phyloP scores from a whole-genome alignment of 2,888 invertebrate genomes.

The Encarsia formosa region DNA sequence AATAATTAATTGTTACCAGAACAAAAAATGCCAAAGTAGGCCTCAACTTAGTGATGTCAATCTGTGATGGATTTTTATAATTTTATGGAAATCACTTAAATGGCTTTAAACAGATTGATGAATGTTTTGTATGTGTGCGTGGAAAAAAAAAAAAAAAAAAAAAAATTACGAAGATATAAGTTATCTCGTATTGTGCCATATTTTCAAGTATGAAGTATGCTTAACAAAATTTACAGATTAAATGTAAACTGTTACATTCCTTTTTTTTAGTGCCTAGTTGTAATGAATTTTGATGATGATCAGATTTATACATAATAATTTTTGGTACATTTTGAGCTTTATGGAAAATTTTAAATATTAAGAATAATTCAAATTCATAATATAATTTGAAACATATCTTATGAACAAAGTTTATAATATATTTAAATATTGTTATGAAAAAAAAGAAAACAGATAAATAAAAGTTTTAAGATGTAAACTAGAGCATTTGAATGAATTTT shows the following conservation, averaged over 20 bases:
- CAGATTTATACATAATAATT: not conserved
- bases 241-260: slow-evolving; percentile 8
- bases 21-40: slow-evolving; percentile 31
- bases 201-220: slow-evolving; percentile 4
- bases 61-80: slow-evolving; percentile 29
- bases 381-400: too few species aligned
- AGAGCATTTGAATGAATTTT: too few species aligned
- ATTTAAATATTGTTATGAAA: too few species aligned
- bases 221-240: too few species aligned
- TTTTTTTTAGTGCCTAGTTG: slow-evolving; percentile 23
- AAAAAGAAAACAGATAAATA: too few species aligned
- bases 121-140: too few species aligned
- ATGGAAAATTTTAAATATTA: not conserved
- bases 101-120: not conserved
- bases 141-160: too few species aligned
- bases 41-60: slow-evolving; percentile 27
- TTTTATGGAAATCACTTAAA: slow-evolving; percentile 11
- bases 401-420: too few species aligned
- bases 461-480: too few species aligned
- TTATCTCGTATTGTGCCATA: slow-evolving; percentile 8
- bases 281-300: slow-evolving; percentile 7
- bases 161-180: too few species aligned
- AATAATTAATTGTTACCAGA: slow-evolving; percentile 12
- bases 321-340: not conserved
- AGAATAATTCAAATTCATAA: too few species aligned